Base-by-base conservation (phyloP, 2,888 invertebrate species). In the Rhaphigaster nebulosa region DNA sequence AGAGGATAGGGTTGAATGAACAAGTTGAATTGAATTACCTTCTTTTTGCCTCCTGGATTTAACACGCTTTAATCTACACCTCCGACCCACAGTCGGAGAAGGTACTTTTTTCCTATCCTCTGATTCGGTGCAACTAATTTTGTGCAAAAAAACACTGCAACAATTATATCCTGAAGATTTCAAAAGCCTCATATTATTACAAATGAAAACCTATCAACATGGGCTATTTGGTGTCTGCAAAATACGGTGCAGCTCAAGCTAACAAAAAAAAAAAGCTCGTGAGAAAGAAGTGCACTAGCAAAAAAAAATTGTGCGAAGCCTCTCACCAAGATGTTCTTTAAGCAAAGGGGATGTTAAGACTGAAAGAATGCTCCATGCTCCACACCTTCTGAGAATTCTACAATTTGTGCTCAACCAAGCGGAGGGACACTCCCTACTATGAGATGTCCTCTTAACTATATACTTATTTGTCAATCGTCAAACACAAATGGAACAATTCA, bases 401-500 rank as follows among this genome's bases (percentile, higher is more conserved):
- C 90, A 90, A 90, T 90, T 90, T 90, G 87, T 54, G 90, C n/a
- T 29, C 90, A 80, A 88, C 90, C 90, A 60, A 88, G 65, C 88
- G 29, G 26, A 88, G 45, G 80, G 88, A 88, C 90, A 90, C 90
- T 70, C 90, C 90, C 76, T 45, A 45, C 13, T 18, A 84, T n/a
- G 45, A 45, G 84, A 45, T 45, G 1, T 45, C 26, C 15, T 41
- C 13, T 50, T 80, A 84, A n/a, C 76, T 80, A 90, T 65, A 23
- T 76, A 65, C 45, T 23, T 70, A 45, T 45, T 54, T 34, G 76
- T 54, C 80, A 38, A 76, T 90, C 18, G 52, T 60, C 84, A 84
- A n/a, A 15, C 45, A n/a, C 84, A 84, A 84, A 84, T 70, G 13
- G 45, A 38, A 65, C 65, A 23, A 56, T 54, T 4, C 56, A 45